Percentiles rank a stretch among this genome's conserved stretches.
phyloP scores from a whole-genome alignment of 2,797 vertebrate species.

The Lagocephalus sceleratus region DNA sequence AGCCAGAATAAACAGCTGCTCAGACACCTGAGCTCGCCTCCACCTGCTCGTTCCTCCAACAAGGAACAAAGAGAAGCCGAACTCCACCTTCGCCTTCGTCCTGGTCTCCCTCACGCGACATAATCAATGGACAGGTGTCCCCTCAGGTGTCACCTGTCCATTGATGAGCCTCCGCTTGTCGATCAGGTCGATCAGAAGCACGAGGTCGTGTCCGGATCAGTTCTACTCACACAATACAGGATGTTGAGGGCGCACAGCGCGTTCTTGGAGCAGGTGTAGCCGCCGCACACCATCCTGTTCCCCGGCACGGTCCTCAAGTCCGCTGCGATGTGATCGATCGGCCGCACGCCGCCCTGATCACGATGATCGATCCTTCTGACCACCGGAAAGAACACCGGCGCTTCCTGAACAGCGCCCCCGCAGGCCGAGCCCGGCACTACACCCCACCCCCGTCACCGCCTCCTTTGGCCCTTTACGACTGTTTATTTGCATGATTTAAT shows the following conservation, averaged over 20 bases:
- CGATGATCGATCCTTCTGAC: background rate
- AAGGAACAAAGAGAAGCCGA: no score
- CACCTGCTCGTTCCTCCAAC: no score
- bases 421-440: conserved; percentile 43
- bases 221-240: conserved; percentile 53
- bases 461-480: background rate
- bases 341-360: background rate
- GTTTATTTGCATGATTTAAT: no score
- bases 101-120: no score
- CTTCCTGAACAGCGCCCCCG: conserved; percentile 21
- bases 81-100: no score
- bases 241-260: conserved; percentile 60
- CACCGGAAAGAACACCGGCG: background rate
- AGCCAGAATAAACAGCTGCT: no score
- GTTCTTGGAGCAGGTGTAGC: conserved; percentile 59
- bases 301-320: background rate
- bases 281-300: conserved; percentile 55
- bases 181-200: no score
- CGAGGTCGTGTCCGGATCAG: no score
- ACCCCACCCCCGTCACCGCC: background rate
- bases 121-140: no score
- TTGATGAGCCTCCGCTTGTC: no score
- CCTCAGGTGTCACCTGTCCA: no score
- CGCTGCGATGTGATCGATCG: background rate
- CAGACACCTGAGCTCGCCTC: no score